Conservation (phyloP, 2,797 vertebrate species). For the Furcifer pardalis region DNA sequence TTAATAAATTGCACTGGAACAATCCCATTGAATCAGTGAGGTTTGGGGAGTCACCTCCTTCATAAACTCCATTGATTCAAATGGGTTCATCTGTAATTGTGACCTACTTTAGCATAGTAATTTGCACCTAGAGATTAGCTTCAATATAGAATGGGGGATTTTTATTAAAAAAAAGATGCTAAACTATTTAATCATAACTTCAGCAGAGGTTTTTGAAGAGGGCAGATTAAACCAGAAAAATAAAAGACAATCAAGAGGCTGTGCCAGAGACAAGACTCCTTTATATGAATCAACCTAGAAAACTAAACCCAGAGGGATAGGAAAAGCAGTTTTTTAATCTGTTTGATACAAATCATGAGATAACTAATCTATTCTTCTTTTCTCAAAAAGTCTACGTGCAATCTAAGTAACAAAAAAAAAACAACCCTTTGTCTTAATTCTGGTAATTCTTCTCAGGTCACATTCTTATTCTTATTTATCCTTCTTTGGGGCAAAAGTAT, state of each 20-base stretch:
- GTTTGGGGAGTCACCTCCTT: too few relatives aligned
- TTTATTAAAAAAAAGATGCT: background rate
- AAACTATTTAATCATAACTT: background rate
- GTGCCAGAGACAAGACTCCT: background rate
- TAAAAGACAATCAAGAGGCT: background rate
- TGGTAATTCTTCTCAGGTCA: background rate
- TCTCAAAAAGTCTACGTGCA: background rate
- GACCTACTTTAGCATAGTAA: too few relatives aligned
- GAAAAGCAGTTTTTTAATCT: background rate
- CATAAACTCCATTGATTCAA: too few relatives aligned
- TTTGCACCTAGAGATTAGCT: background rate
- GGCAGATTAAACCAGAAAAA: background rate
- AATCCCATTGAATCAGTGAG: too few relatives aligned
- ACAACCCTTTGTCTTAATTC: background rate
- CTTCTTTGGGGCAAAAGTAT: background rate
- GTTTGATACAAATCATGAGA: background rate
- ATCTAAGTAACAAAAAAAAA: background rate
- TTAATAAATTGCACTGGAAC: too few relatives aligned
- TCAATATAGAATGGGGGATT: background rate
- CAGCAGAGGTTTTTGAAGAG: background rate
- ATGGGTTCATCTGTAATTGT: too few relatives aligned
- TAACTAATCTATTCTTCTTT: background rate
- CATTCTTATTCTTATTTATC: slow-evolving; percentile 14
- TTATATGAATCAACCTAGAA: background rate
- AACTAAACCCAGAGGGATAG: background rate